Conservation (phyloP, 2,888 invertebrate genomes). For the Rhingia campestris region DNA sequence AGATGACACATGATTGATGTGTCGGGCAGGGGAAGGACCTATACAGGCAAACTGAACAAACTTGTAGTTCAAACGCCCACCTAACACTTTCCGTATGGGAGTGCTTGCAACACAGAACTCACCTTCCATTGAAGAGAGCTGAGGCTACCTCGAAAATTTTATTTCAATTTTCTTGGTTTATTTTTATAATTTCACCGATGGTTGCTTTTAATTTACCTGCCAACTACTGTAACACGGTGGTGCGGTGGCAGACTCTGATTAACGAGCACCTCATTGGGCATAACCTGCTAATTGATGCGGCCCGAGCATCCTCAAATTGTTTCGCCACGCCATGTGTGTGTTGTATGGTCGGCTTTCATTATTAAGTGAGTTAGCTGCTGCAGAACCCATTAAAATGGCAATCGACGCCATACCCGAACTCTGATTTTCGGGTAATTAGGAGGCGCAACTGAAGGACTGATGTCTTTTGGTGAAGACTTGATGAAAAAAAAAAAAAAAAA, state of each 20-base stretch:
- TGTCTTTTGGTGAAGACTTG: slow-evolving; percentile 27
- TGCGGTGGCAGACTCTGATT: slow-evolving; percentile 42
- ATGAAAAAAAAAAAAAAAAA: neutral
- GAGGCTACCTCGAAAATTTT: slow-evolving; percentile 15
- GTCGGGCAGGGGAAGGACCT: slow-evolving; percentile 68
- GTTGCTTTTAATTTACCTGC: slow-evolving; percentile 60
- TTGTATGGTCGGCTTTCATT: slow-evolving; percentile 27
- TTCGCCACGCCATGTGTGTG: slow-evolving; percentile 15
- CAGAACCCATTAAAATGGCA: slow-evolving; percentile 37
- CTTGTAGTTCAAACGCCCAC: slow-evolving; percentile 32
- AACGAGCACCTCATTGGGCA: slow-evolving; percentile 63
- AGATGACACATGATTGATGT: slow-evolving; percentile 72
- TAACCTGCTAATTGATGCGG: slow-evolving; percentile 65
- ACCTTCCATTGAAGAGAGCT: slow-evolving; percentile 32
- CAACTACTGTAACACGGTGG: slow-evolving; percentile 37
- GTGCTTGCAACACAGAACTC: slow-evolving; percentile 8
- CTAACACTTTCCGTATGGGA: slow-evolving; percentile 4
- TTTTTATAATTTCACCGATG: slow-evolving; percentile 55
- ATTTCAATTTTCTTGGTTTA: slow-evolving; percentile 37
- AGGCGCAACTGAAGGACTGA: slow-evolving; percentile 17
- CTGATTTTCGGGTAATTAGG: slow-evolving; percentile 7
- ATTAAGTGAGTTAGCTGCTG: slow-evolving; percentile 39
- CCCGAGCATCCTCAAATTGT: slow-evolving; percentile 37
- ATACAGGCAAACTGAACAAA: slow-evolving; percentile 15
- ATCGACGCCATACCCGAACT: slow-evolving; percentile 4